Base-by-base conservation (phyloP, 2,888 invertebrate species). In the Perizoma affinitatum region DNA sequence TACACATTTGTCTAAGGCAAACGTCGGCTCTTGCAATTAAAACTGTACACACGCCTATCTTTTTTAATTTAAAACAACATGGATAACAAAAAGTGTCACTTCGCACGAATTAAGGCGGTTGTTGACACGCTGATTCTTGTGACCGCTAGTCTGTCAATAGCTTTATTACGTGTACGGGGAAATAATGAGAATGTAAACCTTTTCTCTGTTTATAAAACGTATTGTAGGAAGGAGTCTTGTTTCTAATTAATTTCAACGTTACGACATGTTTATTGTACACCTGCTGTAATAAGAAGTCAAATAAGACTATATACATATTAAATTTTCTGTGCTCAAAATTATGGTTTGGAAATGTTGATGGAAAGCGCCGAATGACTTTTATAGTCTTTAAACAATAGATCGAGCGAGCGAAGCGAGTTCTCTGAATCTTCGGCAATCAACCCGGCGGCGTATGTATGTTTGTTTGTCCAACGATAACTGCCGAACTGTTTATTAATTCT, bases 31-130 rank as follows among this genome's bases (percentile, higher is more conserved):
- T 55, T 53, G 58, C 51, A 55, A 63, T 59, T 56, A 63, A 72
- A 57, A 42, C 50, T 67, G 70, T 46, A 67, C 66, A 69, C 68
- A 67, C 66, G 62, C 67, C 68, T 74, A 75, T 69, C 73, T 75
- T 71, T 75, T 76, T 77, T 74, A 76, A 79, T 71, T 72, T 71
- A 69, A 80, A 72, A 77, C 75, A 79, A 79, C 74, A 75, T 66
- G 70, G 71, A 76, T 74, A 73, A 74, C 71, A 71, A 69, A 74
- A 73, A 72, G 76, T 80, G 77, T 74, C 71, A 78, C 71, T 81
- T 80, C 73, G 67, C 72, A 69, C 71, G 82, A 80, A 81, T 81
- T 75, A 73, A 79, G 76, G 70, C 70, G 66, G 67, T 64, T 79
- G 74, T 79, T 77, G 69, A 78, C 79, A 74, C 65, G 76, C 68